Base-by-base conservation (phyloP, 2,888 invertebrate species). In the Esperia sulphurella region DNA sequence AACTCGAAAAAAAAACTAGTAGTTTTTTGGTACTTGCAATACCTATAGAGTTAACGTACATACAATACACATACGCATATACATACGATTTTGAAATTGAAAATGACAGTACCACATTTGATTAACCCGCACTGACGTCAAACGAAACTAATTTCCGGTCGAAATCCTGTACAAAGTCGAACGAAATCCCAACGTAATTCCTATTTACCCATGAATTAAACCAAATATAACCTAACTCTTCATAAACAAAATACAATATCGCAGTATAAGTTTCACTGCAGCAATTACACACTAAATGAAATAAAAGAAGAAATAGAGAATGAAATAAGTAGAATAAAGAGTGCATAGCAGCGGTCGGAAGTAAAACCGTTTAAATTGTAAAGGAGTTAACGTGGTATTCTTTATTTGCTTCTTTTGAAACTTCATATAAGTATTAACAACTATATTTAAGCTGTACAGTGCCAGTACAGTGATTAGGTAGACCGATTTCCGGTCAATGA, bases 121-220 rank as follows among this genome's bases (percentile, higher is more conserved):
- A 41, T 9, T 31, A 8, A 37, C 30, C 37, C 3, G 29, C 41
- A 12, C 9, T 4, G 33, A 38, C 31, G 43, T 40, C 45, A 48
- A 45, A 30, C 35, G 13, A 51, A 46, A 51, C 43, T 52, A 45
- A 45, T 49, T 52, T 42, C 38, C 43, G 39, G 9, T 14, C 44
- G 3, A 44, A 46, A 38, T n/a, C 33, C 31, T 39, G n/a, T 30
- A n/a, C n/a, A 52, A 47, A 44, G 49, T 40, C 33, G n/a, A n/a
- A n/a, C n/a, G 57, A 70, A 59, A 61, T 64, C 60, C 50, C 60
- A 62, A 59, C 56, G 57, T 47, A 49, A 52, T 52, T 51, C 48
- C 41, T 45, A 43, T 51, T 13, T n/a, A 49, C 46, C 55, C 61
- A n/a, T 52, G 12, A 31, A 49, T 39, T 37, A 42, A 41, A 28